These are phyloP conservation scores for Chionis minor DNA, from an alignment of 2,113 vertebrate genomes.

Conservation along the genomic window DNA sequence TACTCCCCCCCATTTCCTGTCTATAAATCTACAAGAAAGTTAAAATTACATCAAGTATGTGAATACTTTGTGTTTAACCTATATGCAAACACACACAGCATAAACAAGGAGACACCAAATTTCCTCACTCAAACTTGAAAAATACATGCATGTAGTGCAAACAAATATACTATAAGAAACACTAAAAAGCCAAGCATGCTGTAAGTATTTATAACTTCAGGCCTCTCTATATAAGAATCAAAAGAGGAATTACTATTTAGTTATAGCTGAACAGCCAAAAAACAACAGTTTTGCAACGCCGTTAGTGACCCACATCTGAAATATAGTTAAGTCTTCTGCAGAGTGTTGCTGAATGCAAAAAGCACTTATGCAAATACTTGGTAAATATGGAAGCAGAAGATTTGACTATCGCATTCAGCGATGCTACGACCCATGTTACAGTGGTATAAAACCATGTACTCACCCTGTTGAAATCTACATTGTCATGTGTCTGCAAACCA, in stretches of 20 bases:
- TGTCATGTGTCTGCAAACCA: rapidly evolving
- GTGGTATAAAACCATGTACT: neutral
- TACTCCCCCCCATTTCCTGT: neutral
- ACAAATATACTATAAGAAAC: neutral
- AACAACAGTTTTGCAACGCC: neutral
- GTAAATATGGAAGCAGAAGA: neutral
- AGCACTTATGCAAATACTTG: neutral
- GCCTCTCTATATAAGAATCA: neutral
- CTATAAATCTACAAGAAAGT: neutral
- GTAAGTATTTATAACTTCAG: neutral
- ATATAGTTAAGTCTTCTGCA: neutral
- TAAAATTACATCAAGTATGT: neutral
- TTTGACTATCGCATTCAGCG: neutral
- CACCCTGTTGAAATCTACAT: neutral
- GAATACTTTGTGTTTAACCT: neutral
- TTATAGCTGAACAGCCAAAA: neutral
- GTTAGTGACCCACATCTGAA: neutral
- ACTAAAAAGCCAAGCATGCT: neutral
- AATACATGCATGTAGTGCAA: neutral
- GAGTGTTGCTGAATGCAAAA: neutral
- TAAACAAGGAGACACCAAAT: neutral
- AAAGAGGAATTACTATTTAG: neutral
- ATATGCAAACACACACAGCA: neutral
- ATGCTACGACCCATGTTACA: neutral
- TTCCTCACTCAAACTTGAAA: neutral